Evolutionary conservation across 2,888 invertebrate genomes (phyloP), one percentile per base, ranked within the genome.

Genomic region (Ligdia adustata): DNA sequence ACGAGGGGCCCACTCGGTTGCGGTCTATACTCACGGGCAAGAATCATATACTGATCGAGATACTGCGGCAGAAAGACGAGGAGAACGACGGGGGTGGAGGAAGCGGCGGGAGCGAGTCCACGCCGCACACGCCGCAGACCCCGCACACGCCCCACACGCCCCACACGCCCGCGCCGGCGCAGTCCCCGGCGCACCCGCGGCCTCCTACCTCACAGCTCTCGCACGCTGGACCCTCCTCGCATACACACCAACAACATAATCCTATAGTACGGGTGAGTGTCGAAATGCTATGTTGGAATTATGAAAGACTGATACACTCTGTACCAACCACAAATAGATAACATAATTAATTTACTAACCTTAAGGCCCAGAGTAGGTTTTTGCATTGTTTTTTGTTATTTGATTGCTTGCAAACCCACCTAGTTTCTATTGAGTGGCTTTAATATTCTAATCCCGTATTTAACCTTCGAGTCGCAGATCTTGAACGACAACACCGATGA

Each of bases 401-500:
- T n/a, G n/a, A n/a, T n/a, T n/a, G n/a, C n/a, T n/a, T n/a, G n/a
- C n/a, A n/a, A n/a, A n/a, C n/a, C n/a, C n/a, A n/a, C 22, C 6
- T n/a, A 24, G 22, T 24, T 24, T 33, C 16, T 20, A 18, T 18
- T 33, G 20, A 33, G 11, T 1, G 4, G 18, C 4, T 6, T 7
- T 15, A 16, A 15, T 15, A 24, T 12, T n/a, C 37, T 37, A 37
- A 37, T n/a, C 15, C n/a, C n/a, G 4, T 22, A 52, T 77, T 81
- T 24, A 33, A 11, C 28, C 22, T 42, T 50, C 26, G 31, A 48
- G 35, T 32, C 32, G 22, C 52, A 96, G 95, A 92, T 97, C 78
- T 88, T 96, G 55, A 96, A 96, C 73, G 95, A 96, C 58, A 95
- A 95, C 81, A 94, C 93, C 49, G 96, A 96, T 64, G 95, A 95